Percentiles rank a stretch among this genome's conserved stretches.
These are phyloP conservation scores for Caenorhabditis virilis DNA, from an alignment of 2,888 invertebrate genomes.

Conservation along the genomic window DNA sequence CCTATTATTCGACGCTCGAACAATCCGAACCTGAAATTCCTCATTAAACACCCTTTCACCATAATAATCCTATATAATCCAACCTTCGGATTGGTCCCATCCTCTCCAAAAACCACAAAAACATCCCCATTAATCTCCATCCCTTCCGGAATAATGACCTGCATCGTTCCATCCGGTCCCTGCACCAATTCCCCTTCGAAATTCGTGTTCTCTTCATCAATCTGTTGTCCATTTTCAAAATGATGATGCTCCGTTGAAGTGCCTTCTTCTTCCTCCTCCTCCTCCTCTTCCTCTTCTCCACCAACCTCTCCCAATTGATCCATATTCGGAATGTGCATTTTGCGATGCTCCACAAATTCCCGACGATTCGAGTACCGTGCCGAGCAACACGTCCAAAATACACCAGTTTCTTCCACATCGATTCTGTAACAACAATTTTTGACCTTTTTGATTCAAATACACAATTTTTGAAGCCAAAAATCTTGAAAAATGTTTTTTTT, in stretches of 20 bases:
- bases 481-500: neutral
- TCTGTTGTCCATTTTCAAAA: slow-evolving; percentile 6
- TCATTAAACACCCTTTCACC: slow-evolving; percentile 3
- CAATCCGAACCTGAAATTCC: slow-evolving; percentile 1
- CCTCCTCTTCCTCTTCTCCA: slow-evolving; percentile 13
- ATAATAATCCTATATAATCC: too few species aligned
- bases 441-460: neutral
- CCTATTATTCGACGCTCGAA: slow-evolving; percentile 3
- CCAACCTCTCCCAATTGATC: slow-evolving; percentile 15
- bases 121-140: slow-evolving; percentile 11
- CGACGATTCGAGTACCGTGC: slow-evolving; percentile 38
- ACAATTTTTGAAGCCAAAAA: slow-evolving; percentile 1
- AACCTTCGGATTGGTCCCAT: neutral
- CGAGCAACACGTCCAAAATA: slow-evolving; percentile 55
- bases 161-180: slow-evolving; percentile 33
- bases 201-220: neutral
- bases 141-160: slow-evolving; percentile 20
- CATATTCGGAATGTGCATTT: slow-evolving; percentile 20
- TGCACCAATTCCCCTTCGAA: slow-evolving; percentile 24
- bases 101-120: slow-evolving; percentile 10
- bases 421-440: slow-evolving; percentile 15
- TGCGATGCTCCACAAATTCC: slow-evolving; percentile 23
- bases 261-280: slow-evolving; percentile 2
- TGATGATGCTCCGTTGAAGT: slow-evolving; percentile 10
- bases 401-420: slow-evolving; percentile 38